Percentiles rank a stretch among this genome's conserved stretches.
Evolutionary conservation across 2,797 vertebrate genomes (phyloP).

Genomic region (Leptatherina wallacei): DNA sequence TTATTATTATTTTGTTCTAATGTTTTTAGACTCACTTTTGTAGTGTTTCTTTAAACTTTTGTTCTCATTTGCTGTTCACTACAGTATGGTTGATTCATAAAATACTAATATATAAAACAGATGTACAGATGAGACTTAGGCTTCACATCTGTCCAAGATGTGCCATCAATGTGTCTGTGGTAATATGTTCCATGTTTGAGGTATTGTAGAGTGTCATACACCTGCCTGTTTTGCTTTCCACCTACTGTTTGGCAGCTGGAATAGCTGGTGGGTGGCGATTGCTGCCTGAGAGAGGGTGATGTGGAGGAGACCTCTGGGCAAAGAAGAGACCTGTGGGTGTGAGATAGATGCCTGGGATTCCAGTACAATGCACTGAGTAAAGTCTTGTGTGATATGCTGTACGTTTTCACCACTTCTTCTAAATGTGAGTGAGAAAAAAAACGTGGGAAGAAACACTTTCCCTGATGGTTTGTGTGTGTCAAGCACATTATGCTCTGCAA

Average conservation of each 20-base stretch:
- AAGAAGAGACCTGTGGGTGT: constrained; percentile 61
- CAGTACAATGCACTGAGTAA: constrained; percentile 14
- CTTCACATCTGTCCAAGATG: background rate
- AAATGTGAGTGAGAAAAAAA: background rate
- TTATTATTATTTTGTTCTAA: no score
- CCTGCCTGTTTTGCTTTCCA: constrained; percentile 45
- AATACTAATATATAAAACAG: no score
- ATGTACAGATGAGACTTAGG: no score
- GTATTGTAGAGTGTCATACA: constrained; percentile 42
- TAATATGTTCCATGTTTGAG: constrained; percentile 26
- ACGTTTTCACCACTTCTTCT: constrained; percentile 29
- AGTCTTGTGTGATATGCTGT: constrained; percentile 37
- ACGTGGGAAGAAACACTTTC: constrained; percentile 42
- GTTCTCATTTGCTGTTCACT: no score
- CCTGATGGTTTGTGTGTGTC: constrained; percentile 37
- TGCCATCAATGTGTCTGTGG: background rate
- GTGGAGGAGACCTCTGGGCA: constrained; percentile 56
- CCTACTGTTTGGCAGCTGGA: constrained; percentile 68
- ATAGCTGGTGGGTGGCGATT: constrained; percentile 64
- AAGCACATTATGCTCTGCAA: constrained; percentile 16
- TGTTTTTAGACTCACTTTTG: no score
- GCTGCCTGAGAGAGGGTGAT: constrained; percentile 37
- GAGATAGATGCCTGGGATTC: constrained; percentile 50
- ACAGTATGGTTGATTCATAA: no score
- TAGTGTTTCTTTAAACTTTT: no score